These are phyloP conservation scores for Eupithecia inturbata DNA, from an alignment of 2,888 invertebrate genomes.

Conservation along the genomic window DNA sequence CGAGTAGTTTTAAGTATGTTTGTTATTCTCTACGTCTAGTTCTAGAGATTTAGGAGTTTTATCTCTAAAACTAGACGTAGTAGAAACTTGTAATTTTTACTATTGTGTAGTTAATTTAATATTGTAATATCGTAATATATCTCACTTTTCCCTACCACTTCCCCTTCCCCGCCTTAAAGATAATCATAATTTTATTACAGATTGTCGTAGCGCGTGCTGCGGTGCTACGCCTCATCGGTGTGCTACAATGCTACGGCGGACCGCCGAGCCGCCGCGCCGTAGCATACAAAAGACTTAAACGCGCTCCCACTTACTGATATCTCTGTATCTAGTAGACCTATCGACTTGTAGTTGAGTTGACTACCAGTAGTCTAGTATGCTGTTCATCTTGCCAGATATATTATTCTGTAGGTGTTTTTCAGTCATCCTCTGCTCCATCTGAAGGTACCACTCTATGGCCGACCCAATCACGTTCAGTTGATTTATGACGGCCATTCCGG, in stretches of 20 bases:
- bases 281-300: background rate
- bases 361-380: background rate
- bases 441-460: constrained; percentile 50
- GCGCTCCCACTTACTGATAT: background rate
- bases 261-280: background rate
- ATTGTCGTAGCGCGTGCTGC: background rate
- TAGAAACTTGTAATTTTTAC: no score
- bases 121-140: no score
- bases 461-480: constrained; percentile 72
- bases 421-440: constrained; percentile 18
- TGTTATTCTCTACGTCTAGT: no score
- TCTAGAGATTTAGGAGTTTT: background rate
- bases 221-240: background rate
- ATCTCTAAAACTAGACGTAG: background rate
- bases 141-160: no score
- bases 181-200: no score
- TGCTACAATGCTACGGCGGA: background rate
- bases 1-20: no score
- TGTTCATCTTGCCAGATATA: background rate
- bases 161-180: no score
- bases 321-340: no score
- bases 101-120: no score
- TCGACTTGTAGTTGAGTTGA: background rate
- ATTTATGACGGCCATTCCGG: constrained; percentile 71
- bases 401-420: background rate